Evolutionary conservation across 2,113 vertebrate genomes (phyloP).

Genomic region (Paramormyrops kingsleyae): DNA sequence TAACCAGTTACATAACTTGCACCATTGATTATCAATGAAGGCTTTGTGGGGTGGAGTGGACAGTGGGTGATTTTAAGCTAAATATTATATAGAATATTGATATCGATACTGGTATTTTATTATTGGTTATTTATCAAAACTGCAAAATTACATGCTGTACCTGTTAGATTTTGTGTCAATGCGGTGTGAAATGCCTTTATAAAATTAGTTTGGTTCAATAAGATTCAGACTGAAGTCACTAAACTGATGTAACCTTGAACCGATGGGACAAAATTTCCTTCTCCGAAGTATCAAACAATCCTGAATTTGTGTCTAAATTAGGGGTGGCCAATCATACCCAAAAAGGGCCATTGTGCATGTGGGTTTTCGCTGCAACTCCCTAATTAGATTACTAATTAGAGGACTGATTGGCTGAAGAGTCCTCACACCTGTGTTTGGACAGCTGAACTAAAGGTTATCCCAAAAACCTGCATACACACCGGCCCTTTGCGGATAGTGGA

Average conservation of each 20-base stretch:
- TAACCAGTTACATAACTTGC: neutral
- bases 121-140: neutral
- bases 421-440: neutral
- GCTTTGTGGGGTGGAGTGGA: neutral
- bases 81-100: neutral
- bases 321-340: neutral
- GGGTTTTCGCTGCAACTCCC: neutral
- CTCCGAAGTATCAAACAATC: neutral
- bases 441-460: neutral
- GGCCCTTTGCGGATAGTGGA: neutral
- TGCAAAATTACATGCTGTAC: neutral
- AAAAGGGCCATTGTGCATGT: neutral
- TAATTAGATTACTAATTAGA: neutral
- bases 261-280: neutral
- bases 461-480: neutral
- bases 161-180: neutral
- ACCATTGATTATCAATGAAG: neutral
- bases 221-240: neutral
- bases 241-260: neutral
- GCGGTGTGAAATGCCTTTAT: neutral
- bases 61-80: neutral
- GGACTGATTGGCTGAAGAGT: neutral
- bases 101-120: neutral
- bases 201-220: neutral
- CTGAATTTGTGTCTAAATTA: neutral